Conservation (phyloP, 2,888 invertebrate genomes). For the Lamellibrachia satsuma region DNA sequence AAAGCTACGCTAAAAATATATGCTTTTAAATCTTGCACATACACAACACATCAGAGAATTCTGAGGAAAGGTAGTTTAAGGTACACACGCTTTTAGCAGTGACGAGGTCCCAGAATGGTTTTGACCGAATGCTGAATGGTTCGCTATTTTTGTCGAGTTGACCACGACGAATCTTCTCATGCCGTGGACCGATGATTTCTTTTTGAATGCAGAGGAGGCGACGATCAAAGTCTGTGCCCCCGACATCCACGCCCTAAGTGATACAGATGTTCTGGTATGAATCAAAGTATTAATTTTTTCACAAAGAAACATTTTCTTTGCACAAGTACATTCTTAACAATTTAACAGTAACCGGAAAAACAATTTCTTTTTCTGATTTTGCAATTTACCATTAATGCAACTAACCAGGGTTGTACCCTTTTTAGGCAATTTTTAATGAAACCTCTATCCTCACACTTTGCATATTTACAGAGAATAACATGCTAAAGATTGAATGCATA, state of each 20-base stretch:
- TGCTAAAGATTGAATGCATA: background rate
- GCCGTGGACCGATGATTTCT: conserved; percentile 72
- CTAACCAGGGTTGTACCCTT: too few species aligned
- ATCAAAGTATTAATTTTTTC: too few species aligned
- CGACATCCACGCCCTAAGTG: conserved; percentile 75
- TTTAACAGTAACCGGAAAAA: too few species aligned
- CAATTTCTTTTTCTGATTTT: too few species aligned
- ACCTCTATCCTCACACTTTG: too few species aligned
- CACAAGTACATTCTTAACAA: too few species aligned
- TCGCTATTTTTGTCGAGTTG: conserved; percentile 79
- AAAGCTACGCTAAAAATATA: too few species aligned
- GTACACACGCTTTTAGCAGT: conserved; percentile 56
- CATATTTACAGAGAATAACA: too few species aligned
- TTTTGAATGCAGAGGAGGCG: conserved; percentile 79
- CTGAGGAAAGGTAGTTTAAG: background rate
- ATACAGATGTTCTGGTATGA: background rate
- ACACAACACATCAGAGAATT: background rate
- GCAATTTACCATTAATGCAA: too few species aligned
- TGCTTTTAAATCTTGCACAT: background rate
- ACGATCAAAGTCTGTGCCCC: conserved; percentile 79
- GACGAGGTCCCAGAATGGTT: conserved; percentile 87
- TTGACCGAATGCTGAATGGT: conserved; percentile 89
- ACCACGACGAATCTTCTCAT: conserved; percentile 80
- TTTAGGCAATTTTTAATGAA: too few species aligned
- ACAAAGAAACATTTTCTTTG: too few species aligned